Evolutionary conservation across 2,888 invertebrate genomes (phyloP).

Genomic region (Pandemis heparana): DNA sequence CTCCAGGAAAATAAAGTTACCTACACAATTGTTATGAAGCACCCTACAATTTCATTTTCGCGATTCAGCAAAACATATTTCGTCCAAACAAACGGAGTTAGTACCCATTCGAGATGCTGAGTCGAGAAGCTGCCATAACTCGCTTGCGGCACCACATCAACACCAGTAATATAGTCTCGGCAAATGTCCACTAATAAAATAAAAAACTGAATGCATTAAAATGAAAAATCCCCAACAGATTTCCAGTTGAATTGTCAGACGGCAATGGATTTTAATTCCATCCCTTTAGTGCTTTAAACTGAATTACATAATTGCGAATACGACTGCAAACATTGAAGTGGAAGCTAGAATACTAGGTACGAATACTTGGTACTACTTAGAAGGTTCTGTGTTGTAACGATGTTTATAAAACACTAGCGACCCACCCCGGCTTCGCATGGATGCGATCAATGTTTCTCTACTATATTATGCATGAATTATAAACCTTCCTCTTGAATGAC

Average conservation of each 20-base stretch:
- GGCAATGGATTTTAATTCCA: conserved; percentile 37
- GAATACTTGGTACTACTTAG: too few relatives aligned
- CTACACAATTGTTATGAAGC: conserved; percentile 11
- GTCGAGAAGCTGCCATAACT: conserved; percentile 27
- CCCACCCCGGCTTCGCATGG: too few relatives aligned
- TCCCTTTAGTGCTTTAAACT: conserved; percentile 17
- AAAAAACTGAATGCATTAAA: conserved; percentile 38
- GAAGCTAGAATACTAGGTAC: not conserved
- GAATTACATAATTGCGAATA: conserved; percentile 37
- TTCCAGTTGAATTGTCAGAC: conserved; percentile 29
- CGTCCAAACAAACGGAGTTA: conserved; percentile 33
- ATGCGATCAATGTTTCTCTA: too few relatives aligned
- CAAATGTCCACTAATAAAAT: conserved; percentile 44
- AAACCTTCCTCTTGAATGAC: too few relatives aligned
- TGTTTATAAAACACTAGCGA: too few relatives aligned
- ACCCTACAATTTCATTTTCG: conserved; percentile 16
- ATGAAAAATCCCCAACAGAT: conserved; percentile 20
- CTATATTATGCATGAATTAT: too few relatives aligned
- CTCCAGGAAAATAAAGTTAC: conserved; percentile 11
- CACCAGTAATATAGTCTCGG: conserved; percentile 46
- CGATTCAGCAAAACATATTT: conserved; percentile 35
- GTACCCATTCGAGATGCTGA: conserved; percentile 32
- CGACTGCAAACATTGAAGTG: not conserved
- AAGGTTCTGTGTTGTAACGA: too few relatives aligned
- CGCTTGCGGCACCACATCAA: conserved; percentile 41